Base-by-base conservation (phyloP, 2,113 vertebrate species). In the Antigone vipio region DNA sequence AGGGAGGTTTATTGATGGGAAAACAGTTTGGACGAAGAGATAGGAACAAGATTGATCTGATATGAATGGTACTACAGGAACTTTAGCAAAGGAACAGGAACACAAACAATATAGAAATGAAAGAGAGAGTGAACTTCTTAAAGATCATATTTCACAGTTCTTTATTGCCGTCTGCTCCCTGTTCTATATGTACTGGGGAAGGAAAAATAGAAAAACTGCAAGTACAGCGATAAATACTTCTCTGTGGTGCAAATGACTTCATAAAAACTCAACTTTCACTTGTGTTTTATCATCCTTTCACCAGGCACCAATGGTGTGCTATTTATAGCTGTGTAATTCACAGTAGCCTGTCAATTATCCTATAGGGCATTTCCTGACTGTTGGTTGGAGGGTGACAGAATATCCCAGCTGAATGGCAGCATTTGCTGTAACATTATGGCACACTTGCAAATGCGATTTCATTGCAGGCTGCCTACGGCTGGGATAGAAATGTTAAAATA, bases 241-340 rank as follows among this genome's bases (percentile, higher is more conserved):
- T 92, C 59, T 91, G 56, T 94, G 91, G 49, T 93, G 85, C 75
- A 83, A 92, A 96, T 82, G 62, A 85, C 79, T 90, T 89, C 68
- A 74, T 93, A 96, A 93, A 89, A 45, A 63, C 50, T 92, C 85
- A 84, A 66, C 84, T 74, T 96, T 75, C 22, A 23, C 50, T 95
- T 55, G 59, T 82, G 26, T 95, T 96, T 96, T 92, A 94, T 91
- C 89, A 92, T 95, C 63, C 88, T 79, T 96, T 97, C 93, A 95
- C 60, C 88, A 85, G 88, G 64, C 95, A 95, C 38, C 94, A 77
- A 11, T 83, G 22, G 50, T 60, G 47, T 87, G 73, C 95, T 95
- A 97, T 97, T 98, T 97, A 94, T 93, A 95, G 85, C 82, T 66
- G 23, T 34, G 18, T 82, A 95, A 97, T 88, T 97, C 97, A 95